Percentiles rank a stretch among this genome's conserved stretches.
These are phyloP conservation scores for Zaprionus nigranus DNA, from an alignment of 1,140 invertebrate genomes.

Conservation along the genomic window DNA sequence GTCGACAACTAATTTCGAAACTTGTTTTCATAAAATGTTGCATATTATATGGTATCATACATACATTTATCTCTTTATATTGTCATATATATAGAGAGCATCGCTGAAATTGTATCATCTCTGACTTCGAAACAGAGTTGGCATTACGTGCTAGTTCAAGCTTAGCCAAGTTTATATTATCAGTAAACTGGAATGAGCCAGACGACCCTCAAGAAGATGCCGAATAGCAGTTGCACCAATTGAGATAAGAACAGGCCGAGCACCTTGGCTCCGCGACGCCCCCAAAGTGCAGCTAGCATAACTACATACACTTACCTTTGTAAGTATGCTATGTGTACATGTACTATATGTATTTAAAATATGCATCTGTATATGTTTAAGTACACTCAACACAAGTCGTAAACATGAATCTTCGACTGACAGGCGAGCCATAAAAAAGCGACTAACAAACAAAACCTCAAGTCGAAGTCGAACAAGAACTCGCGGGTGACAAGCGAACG, in stretches of 20 bases:
- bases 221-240: slow-evolving; percentile 38
- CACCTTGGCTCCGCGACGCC: slow-evolving; percentile 28
- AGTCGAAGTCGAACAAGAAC: slow-evolving; percentile 9
- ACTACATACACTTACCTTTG: neutral
- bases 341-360: too few relatives aligned
- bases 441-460: neutral
- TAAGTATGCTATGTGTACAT: neutral
- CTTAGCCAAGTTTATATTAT: slow-evolving; percentile 4
- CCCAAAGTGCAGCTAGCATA: neutral
- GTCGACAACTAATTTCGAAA: neutral
- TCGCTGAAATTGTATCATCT: neutral
- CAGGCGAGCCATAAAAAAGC: neutral
- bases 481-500: neutral
- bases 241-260: slow-evolving; percentile 26
- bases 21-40: too few relatives aligned
- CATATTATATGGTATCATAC: neutral
- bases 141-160: neutral
- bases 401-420: neutral
- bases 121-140: neutral
- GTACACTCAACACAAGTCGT: neutral
- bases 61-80: neutral
- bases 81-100: neutral
- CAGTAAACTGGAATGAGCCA: slow-evolving; percentile 5
- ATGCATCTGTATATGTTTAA: too few relatives aligned
- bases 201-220: slow-evolving; percentile 17